Evolutionary conservation across 1,140 invertebrate genomes (phyloP), one percentile per base, ranked within the genome.

Genomic region (Drosophila willistoni): DNA sequence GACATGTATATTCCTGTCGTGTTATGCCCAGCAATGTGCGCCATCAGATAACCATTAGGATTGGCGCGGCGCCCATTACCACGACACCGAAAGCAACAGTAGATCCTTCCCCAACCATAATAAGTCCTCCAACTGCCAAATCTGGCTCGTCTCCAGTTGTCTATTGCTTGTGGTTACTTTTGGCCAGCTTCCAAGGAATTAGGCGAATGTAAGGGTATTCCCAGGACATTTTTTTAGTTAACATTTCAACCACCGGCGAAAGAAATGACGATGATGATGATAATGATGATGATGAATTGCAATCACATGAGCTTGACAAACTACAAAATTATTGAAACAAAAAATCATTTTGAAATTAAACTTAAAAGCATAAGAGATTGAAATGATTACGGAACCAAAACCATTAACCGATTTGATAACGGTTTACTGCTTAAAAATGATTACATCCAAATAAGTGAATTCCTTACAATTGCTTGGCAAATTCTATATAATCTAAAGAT

Each of bases 31-130:
- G 10, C 0, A 54, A 78, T 41, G 77, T 74, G 17, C 59, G 56
- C 1, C 82, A 56, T n/a, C 22, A 71, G 56, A 70, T 87, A 1
- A 73, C 61, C 59, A 57, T 90, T 14, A 57, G 68, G 39, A 61
- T 78, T 65, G 84, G 84, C 17, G 14, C 57, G 10, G 33, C 75
- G 64, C 73, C 72, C 47, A 61, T 64, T 14, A 84, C 54, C 19
- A 60, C 70, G 19, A 51, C 60, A 64, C 68, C 73, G 42, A 54
- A 60, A 12, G 17, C 25, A n/a, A 74, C 51, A 34, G 14, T 64
- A 10, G 34, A 9, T 1, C 22, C 29, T 13, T 42, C 39, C 44
- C 57, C 55, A 54, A 51, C 44, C 44, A 51, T 19, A 51, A 12
- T 22, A 14, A 2, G 1, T 22, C 44, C 34, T 36, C 36, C 64